A percentile compares a stretch with the other conserved stretches of the same genome.
phyloP scores from a whole-genome alignment of 37 sponge, comb jelly and placozoan genomes.

The Theonella swinhoei region DNA sequence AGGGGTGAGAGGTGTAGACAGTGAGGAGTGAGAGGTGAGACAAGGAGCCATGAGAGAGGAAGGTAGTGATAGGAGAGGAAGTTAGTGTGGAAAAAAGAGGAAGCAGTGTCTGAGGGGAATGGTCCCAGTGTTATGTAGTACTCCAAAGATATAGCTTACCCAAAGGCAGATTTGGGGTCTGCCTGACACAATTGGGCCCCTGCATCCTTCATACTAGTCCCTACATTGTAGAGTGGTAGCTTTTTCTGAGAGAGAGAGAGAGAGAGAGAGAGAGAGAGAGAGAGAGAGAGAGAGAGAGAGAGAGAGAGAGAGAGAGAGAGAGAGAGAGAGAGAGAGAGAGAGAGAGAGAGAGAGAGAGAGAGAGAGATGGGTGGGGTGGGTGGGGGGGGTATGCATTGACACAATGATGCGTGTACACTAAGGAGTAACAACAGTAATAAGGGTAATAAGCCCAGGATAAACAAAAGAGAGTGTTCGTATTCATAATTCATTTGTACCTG shows the following conservation, averaged over 20 bases:
- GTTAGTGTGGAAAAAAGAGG: too few species aligned
- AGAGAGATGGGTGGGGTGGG: not conserved
- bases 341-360: not conserved
- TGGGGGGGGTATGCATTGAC: not conserved
- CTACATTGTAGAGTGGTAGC: constrained; percentile 53
- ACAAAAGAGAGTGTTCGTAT: too few species aligned
- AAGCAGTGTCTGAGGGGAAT: too few species aligned
- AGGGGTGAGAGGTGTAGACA: not conserved
- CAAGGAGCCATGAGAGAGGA: not conserved
- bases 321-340: constrained; percentile 1
- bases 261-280: constrained; percentile 28
- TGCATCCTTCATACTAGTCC: constrained; percentile 46
- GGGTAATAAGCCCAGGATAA: too few species aligned
- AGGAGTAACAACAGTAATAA: too few species aligned
- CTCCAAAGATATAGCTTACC: too few species aligned
- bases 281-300: constrained; percentile 1
- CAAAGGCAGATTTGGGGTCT: not conserved
- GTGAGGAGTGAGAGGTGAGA: not conserved
- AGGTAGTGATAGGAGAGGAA: not conserved
- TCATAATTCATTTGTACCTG: not conserved
- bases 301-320: constrained; percentile 24
- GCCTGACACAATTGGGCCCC: constrained; percentile 17
- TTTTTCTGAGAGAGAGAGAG: constrained; percentile 45
- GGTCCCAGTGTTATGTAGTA: too few species aligned
- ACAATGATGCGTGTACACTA: too few species aligned